A percentile compares a stretch with the other conserved stretches of the same genome.
Conservation (phyloP, 2,797 vertebrate species). For the Huso huso region DNA sequence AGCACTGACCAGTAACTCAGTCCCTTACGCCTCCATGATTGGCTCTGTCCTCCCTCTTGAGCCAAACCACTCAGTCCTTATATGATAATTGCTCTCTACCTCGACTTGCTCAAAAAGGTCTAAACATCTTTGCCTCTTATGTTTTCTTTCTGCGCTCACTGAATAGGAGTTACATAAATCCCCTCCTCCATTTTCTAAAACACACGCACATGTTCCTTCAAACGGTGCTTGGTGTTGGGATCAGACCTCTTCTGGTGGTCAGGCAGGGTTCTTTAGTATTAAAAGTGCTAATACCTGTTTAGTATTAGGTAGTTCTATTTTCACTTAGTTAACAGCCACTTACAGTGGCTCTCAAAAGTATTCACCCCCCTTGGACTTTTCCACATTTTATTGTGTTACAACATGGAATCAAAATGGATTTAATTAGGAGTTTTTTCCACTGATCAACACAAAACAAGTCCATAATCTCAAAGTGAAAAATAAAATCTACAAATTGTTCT, state of each 20-base stretch:
- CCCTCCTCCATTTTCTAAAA: slow-evolving; percentile 47
- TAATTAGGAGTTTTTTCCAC: too few species aligned
- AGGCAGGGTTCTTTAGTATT: too few species aligned
- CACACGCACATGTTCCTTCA: slow-evolving; percentile 64
- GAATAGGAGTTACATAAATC: slow-evolving; percentile 63
- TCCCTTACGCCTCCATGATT: slow-evolving; percentile 68
- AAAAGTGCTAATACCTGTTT: too few species aligned
- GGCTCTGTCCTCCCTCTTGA: slow-evolving; percentile 72
- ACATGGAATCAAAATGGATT: too few species aligned
- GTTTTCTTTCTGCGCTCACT: slow-evolving; percentile 57
- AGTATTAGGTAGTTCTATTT: slow-evolving; percentile 5
- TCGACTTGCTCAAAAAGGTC: slow-evolving; percentile 71
- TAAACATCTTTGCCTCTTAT: slow-evolving; percentile 70
- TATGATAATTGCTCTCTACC: slow-evolving; percentile 56
- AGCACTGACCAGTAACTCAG: slow-evolving; percentile 72
- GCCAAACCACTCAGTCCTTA: slow-evolving; percentile 69
- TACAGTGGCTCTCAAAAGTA: slow-evolving; percentile 11
- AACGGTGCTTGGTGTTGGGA: slow-evolving; percentile 77
- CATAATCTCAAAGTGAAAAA: too few species aligned
- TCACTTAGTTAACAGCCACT: slow-evolving; percentile 74
- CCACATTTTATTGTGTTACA: too few species aligned
- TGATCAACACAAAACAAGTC: too few species aligned
- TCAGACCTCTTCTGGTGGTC: slow-evolving; percentile 41
- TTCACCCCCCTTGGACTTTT: too few species aligned
- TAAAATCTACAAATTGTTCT: too few species aligned